Conservation (phyloP, 2,797 vertebrate species). For the Cryptoprocta ferox region DNA sequence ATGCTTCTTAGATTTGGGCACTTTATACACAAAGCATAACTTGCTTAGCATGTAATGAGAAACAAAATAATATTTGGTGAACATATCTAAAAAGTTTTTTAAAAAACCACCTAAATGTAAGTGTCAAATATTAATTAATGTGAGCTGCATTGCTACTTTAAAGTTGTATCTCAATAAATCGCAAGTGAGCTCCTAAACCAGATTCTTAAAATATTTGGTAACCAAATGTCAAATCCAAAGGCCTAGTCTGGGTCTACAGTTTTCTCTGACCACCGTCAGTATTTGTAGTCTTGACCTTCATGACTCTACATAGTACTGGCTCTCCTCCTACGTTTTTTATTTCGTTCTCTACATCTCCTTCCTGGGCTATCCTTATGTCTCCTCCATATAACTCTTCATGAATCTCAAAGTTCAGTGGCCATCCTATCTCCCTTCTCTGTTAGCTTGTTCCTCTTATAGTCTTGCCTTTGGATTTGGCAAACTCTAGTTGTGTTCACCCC, state of each 20-base stretch:
- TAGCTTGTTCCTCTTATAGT: neutral
- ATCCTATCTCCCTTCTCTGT: neutral
- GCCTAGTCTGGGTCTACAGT: neutral
- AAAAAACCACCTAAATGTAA: slow-evolving; percentile 28
- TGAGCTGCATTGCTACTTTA: slow-evolving; percentile 8
- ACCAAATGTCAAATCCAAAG: slow-evolving; percentile 53
- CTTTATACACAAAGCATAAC: slow-evolving; percentile 54
- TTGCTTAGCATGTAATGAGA: slow-evolving; percentile 61
- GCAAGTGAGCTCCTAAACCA: neutral
- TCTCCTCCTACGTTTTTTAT: neutral
- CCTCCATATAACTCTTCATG: slow-evolving; percentile 5
- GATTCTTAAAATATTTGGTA: slow-evolving; percentile 39
- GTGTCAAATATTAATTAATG: slow-evolving; percentile 43
- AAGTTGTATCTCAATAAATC: slow-evolving; percentile 4
- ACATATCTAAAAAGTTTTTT: slow-evolving; percentile 26
- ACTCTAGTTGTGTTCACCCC: neutral
- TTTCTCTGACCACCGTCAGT: neutral
- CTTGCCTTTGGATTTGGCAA: neutral
- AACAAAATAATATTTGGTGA: slow-evolving; percentile 71
- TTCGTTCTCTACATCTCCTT: slow-evolving; percentile 11
- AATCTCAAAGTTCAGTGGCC: neutral
- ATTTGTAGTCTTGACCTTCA: neutral
- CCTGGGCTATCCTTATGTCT: neutral
- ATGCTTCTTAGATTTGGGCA: slow-evolving; percentile 63
- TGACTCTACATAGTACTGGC: neutral